These are phyloP conservation scores for Odontamblyopus lacepedii DNA, from an alignment of 2,797 vertebrate genomes.

Conservation along the genomic window DNA sequence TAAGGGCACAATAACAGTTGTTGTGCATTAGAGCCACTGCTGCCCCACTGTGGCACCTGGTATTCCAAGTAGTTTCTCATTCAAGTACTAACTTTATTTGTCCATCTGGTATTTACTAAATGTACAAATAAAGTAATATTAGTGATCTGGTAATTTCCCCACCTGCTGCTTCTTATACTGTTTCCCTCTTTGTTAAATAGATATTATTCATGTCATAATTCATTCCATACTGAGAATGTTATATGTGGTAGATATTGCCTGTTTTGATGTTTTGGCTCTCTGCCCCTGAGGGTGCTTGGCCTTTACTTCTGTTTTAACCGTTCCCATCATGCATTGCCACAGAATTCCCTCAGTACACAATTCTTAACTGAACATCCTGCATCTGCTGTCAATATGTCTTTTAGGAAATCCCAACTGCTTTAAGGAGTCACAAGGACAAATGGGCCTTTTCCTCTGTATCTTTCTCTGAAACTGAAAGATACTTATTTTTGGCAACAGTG, in stretches of 20 bases:
- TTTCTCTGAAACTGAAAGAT: slow-evolving; percentile 18
- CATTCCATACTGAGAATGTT: not conserved
- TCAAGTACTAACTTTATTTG: not conserved
- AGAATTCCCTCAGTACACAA: slow-evolving; percentile 17
- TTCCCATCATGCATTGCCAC: not conserved
- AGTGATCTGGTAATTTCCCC: too few species aligned
- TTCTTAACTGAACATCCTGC: slow-evolving; percentile 8
- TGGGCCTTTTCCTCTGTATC: not conserved
- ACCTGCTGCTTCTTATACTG: not conserved
- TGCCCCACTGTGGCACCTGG: too few species aligned
- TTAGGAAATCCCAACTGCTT: slow-evolving; percentile 4
- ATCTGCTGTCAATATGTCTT: slow-evolving; percentile 17
- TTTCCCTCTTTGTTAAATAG: not conserved
- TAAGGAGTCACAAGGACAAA: slow-evolving; percentile 23
- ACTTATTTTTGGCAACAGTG: slow-evolving; percentile 15
- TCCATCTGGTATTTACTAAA: not conserved
- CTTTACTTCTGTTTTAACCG: slow-evolving; percentile 1
- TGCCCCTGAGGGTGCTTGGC: not conserved
- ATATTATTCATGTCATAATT: not conserved
- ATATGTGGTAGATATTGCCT: not conserved
- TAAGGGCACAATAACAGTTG: too few species aligned
- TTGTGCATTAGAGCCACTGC: too few species aligned
- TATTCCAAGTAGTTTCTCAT: too few species aligned
- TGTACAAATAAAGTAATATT: too few species aligned
- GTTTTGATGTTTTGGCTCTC: not conserved